Base-by-base conservation (phyloP, 2,113 vertebrate species). In the Myocastor coypus region DNA sequence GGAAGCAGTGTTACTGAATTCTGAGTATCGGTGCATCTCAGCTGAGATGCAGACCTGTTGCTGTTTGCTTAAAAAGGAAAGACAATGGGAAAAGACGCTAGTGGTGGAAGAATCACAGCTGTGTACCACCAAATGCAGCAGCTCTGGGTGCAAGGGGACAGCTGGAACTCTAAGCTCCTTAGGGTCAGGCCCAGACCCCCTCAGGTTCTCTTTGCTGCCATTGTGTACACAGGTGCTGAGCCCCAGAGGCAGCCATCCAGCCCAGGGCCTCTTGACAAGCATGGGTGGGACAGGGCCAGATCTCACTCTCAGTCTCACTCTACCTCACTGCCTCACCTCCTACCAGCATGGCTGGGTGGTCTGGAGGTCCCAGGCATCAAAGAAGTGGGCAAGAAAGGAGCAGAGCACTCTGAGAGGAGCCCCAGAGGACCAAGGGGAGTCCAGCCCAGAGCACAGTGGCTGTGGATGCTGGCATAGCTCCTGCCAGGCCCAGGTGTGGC, bases 91-190 rank as follows among this genome's bases (percentile, higher is more conserved):
- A 17, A 28, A 34, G 83, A 30, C 11, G 16, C 30, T 34, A 3
- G 24, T 24, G 30, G 85, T 61, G 12, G 34, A 84, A 64, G 75
- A 24, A 2, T 28, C 66, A 37, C 19, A 68, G 52, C 89, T 34
- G 6, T 2, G 0, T 13, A 0, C 13, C 13, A 11, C 69, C 37
- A 73, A 22, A 10, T 1, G 19, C 13, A 50, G 50, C 28, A 7
- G 1, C 20, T 46, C 52, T 22, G 40, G 20, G 46, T 46, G 63
- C 32, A 1, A 55, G 59, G 28, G 42, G 5, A 2, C 12, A 57
- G 13, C 7, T 20, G 57, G n/a, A 83, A 69, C 55, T 22, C 7
- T 0, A 3, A 3, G 20, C 63, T 52, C 50, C 61, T 87, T 13
- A 19, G 71, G 24, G 0, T 52, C n/a, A 20, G 6, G 12, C 20